phyloP scores from a whole-genome alignment of 2,888 invertebrate species.

The Smittia sp. region DNA sequence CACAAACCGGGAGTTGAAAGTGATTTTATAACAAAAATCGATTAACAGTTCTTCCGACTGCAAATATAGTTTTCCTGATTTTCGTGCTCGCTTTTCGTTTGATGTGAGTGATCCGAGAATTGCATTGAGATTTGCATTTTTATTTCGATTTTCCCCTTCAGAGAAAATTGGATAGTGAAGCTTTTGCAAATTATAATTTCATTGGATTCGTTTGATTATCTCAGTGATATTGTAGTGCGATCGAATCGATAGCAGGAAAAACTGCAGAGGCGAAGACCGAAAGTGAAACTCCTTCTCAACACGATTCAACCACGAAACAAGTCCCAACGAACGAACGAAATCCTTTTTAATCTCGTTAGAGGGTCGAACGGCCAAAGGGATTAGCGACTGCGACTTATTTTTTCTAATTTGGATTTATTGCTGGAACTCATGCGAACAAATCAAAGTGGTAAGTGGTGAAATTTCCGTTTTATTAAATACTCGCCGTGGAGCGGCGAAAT shows the following conservation, averaged over 20 bases:
- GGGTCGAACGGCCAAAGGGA: not conserved
- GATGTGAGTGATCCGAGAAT: not conserved
- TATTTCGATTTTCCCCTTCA: too few relatives aligned
- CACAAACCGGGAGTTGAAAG: conserved; percentile 25
- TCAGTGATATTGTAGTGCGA: conserved; percentile 2
- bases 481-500: not conserved
- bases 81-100: not conserved
- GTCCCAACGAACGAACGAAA: not conserved
- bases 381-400: conserved; percentile 8
- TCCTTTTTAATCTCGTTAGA: conserved; percentile 11
- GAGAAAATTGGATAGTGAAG: too few relatives aligned
- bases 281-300: not conserved
- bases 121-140: not conserved
- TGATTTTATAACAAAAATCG: conserved; percentile 19
- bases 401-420: conserved; percentile 38
- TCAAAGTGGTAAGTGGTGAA: conserved; percentile 36
- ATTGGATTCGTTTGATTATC: conserved; percentile 2
- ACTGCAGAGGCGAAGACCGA: not conserved
- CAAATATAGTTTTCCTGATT: conserved; percentile 8
- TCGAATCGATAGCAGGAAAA: conserved; percentile 2
- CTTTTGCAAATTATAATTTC: not conserved
- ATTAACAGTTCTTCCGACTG: conserved; percentile 1
- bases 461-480: conserved; percentile 28
- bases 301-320: too few relatives aligned
- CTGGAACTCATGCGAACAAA: conserved; percentile 36